A percentile compares a stretch with the other conserved stretches of the same genome.
Conservation (phyloP, 2,888 invertebrate species). For the Plagodis dolabraria region DNA sequence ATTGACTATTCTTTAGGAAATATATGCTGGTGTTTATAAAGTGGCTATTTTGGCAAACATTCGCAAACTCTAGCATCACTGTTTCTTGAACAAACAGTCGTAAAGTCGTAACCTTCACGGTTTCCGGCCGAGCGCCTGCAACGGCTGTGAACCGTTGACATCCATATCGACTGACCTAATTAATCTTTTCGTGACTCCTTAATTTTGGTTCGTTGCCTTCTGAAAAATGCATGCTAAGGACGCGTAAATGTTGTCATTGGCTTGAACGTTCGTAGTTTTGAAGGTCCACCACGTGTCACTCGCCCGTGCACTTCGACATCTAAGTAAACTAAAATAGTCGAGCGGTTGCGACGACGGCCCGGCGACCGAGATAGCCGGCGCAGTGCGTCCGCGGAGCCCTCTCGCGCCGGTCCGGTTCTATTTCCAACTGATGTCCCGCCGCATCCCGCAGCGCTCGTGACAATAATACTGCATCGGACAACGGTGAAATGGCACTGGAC, state of each 20-base stretch:
- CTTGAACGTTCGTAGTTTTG: constrained; percentile 50
- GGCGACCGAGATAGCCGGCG: constrained; percentile 82
- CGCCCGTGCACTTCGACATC: constrained; percentile 80
- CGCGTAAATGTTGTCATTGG: constrained; percentile 50
- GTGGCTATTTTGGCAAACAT: constrained; percentile 17
- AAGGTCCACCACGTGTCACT: constrained; percentile 74
- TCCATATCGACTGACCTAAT: constrained; percentile 45
- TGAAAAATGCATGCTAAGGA: constrained; percentile 30
- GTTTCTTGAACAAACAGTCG: constrained; percentile 27
- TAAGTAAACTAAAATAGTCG: constrained; percentile 83
- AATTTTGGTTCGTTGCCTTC: constrained; percentile 20
- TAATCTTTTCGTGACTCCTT: constrained; percentile 14
- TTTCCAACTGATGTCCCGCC: constrained; percentile 77
- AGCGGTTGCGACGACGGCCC: constrained; percentile 70
- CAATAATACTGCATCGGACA: constrained; percentile 69
- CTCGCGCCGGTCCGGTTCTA: constrained; percentile 83
- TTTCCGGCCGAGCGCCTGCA: constrained; percentile 47
- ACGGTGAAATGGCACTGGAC: constrained; percentile 80
- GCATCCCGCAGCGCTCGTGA: constrained; percentile 71
- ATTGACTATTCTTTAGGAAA: no score
- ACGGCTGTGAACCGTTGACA: constrained; percentile 44
- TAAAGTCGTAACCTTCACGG: constrained; percentile 41
- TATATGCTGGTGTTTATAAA: no score
- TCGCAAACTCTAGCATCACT: constrained; percentile 16
- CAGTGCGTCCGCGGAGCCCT: constrained; percentile 79